Conservation (phyloP, 2,888 invertebrate genomes). For the Cenopis cana region DNA sequence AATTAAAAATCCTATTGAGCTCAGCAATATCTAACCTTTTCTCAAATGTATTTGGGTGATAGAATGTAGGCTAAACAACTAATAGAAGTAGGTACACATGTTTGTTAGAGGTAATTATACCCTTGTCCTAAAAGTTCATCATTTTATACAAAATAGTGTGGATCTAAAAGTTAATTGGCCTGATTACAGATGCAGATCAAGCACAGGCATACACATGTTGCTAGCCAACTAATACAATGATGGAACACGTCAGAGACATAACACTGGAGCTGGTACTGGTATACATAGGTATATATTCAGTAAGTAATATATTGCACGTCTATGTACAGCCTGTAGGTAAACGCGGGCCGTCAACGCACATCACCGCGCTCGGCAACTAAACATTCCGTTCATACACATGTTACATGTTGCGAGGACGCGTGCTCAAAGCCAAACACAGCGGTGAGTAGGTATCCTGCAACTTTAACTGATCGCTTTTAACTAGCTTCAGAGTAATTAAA, state of each 20-base stretch:
- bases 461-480: background rate
- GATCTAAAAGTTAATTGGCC: slow-evolving; percentile 1
- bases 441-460: background rate
- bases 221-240: slow-evolving; percentile 26
- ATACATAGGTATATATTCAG: slow-evolving; percentile 19
- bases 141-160: background rate
- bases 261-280: background rate
- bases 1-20: background rate
- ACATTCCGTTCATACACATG: background rate
- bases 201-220: slow-evolving; percentile 9
- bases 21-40: background rate
- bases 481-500: slow-evolving; percentile 19
- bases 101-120: background rate
- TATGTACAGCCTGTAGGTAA: slow-evolving; percentile 42
- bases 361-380: background rate
- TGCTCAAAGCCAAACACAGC: background rate
- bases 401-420: background rate
- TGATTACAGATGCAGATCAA: slow-evolving; percentile 5
- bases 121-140: background rate
- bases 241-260: background rate
- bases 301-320: slow-evolving; percentile 36
- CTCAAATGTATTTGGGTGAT: background rate
- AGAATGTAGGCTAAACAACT: background rate
- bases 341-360: slow-evolving; percentile 19
- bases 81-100: background rate